phyloP scores from a whole-genome alignment of 1,140 invertebrate genomes.

The Drosophila serrata region DNA sequence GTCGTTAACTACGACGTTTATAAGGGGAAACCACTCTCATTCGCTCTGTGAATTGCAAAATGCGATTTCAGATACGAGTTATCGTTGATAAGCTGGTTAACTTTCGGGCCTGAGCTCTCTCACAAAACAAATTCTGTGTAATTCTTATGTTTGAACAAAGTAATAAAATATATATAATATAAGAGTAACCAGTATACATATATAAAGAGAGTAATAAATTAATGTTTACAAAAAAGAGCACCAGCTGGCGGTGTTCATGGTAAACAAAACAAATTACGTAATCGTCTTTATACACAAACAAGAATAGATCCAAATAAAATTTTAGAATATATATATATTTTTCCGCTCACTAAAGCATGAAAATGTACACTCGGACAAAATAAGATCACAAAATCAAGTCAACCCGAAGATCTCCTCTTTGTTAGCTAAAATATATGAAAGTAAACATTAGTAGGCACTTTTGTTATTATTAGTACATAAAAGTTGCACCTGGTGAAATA shows the following conservation, averaged over 20 bases:
- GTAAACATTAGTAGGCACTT: background rate
- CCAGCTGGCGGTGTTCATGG: too few relatives aligned
- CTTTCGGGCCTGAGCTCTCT: background rate
- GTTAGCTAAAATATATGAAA: background rate
- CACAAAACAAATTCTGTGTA: background rate
- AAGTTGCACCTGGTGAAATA: background rate
- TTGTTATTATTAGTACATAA: background rate
- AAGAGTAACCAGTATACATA: background rate
- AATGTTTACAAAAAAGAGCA: background rate
- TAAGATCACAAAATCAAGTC: too few relatives aligned
- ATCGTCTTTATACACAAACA: background rate
- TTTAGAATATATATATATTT: background rate
- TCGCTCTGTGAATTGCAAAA: background rate
- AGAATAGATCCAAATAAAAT: background rate
- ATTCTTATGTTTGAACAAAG: too few relatives aligned
- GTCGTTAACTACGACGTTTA: background rate
- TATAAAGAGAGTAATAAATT: background rate
- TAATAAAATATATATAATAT: too few relatives aligned
- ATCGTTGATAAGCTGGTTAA: constrained; percentile 3
- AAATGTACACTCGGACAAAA: background rate
- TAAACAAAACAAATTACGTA: constrained; percentile 10
- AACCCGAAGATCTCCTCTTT: background rate
- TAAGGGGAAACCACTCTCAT: constrained; percentile 19
- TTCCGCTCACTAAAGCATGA: background rate
- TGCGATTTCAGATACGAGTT: background rate